These are phyloP conservation scores for Stenotaenia linearis DNA, from an alignment of 2,888 invertebrate species.

Conservation along the genomic window DNA sequence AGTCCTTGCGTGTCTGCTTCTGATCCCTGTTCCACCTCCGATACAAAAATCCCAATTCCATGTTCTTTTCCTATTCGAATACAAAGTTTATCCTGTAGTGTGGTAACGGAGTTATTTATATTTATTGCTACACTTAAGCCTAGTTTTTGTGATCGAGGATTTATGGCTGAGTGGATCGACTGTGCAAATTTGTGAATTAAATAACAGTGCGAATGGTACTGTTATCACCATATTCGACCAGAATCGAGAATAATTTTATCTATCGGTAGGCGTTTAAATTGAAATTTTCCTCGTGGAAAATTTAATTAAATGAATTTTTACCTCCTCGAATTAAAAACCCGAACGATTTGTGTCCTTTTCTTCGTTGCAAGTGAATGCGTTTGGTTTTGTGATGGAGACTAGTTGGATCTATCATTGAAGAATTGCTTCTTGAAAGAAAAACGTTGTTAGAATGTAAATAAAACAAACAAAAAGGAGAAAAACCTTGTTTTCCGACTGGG, in stretches of 20 bases:
- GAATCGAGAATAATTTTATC: too few relatives aligned
- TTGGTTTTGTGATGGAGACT: not conserved
- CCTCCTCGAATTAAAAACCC: conserved; percentile 41
- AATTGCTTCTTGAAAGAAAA: not conserved
- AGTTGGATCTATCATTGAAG: not conserved
- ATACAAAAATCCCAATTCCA: conserved; percentile 86
- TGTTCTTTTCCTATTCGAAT: conserved; percentile 83
- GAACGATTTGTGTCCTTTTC: conserved; percentile 37
- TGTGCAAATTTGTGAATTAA: not conserved
- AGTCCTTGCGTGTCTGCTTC: conserved; percentile 82
- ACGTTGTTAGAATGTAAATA: too few relatives aligned
- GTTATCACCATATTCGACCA: too few relatives aligned
- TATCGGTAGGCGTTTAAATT: too few relatives aligned
- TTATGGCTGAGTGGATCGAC: not conserved
- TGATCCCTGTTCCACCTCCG: conserved; percentile 76
- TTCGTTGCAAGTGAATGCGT: conserved; percentile 4
- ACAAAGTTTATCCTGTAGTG: not conserved
- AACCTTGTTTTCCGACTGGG: not conserved
- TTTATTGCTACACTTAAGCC: not conserved
- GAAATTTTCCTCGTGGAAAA: too few relatives aligned
- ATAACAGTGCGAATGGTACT: too few relatives aligned
- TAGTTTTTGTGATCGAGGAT: not conserved
- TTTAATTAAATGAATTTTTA: too few relatives aligned
- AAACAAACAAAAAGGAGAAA: not conserved
- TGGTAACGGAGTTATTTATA: not conserved